Evolutionary conservation across 2,113 vertebrate species (phyloP).

Genomic region (Dryoscopus gambensis): DNA sequence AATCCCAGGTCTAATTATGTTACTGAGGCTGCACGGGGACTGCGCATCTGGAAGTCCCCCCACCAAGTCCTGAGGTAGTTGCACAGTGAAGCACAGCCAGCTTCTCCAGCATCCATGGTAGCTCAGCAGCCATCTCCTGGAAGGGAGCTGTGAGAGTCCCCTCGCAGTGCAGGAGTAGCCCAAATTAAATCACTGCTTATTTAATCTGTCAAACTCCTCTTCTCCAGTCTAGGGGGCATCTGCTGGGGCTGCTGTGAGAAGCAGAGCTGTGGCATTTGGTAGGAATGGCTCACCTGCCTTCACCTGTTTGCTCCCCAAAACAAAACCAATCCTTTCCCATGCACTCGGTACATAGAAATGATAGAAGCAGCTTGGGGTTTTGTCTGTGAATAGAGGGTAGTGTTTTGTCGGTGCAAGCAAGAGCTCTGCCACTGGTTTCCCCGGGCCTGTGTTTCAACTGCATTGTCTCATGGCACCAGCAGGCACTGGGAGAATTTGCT

Average conservation of each 20-base stretch:
- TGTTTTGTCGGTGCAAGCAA: not conserved
- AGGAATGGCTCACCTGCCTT: not conserved
- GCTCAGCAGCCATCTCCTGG: not conserved
- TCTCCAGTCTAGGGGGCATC: not conserved
- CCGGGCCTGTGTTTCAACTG: not conserved
- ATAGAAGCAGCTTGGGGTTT: not conserved
- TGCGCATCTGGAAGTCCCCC: constrained; percentile 4
- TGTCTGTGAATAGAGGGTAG: not conserved
- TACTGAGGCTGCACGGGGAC: not conserved
- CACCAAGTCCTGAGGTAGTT: not conserved
- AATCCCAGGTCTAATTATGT: constrained; percentile 47
- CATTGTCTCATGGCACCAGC: not conserved
- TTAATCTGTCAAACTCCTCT: constrained; percentile 7
- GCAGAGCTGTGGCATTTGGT: not conserved
- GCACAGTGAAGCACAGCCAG: not conserved
- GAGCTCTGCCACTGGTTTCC: not conserved
- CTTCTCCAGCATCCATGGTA: not conserved
- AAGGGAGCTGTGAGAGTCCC: not conserved
- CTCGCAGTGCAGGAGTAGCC: not conserved
- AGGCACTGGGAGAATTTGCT: not conserved
- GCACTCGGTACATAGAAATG: rapidly evolving
- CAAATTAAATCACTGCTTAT: constrained; percentile 13
- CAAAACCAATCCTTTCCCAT: not conserved
- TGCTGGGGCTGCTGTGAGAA: not conserved
- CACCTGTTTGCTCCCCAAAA: not conserved